Base-by-base conservation (phyloP, 2,113 vertebrate species). In the Aspidoscelis tigris region DNA sequence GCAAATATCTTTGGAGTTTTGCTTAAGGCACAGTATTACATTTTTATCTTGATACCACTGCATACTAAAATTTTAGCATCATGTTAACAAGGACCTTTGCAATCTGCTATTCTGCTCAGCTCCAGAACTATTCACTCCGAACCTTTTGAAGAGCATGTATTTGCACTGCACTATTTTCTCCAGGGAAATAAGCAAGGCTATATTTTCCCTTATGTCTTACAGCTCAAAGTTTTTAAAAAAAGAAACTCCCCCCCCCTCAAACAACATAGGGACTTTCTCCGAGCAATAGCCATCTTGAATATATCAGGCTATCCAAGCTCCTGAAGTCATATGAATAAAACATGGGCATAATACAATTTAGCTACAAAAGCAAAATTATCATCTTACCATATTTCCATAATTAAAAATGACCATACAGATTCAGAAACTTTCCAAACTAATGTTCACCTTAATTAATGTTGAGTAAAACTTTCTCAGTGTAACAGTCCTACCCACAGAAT, bases 141-240 rank as follows among this genome's bases (percentile, higher is more conserved):
- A 22, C 76, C 41, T 64, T 87, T 88, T 69, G 53, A 84, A 85
- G 41, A 72, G 66, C 80, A 74, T 3, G 55, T 43, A n/a, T 82
- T 21, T 43, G 20, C 55, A 50, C 80, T 65, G 53, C 24, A 8
- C 5, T 12, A 21, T 2, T 39, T 16, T 66, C 69, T 74, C 61
- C 16, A 33, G 68, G 83, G 86, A 76, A 2, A 72, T 78, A 71
- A 0, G 24, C 76, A 83, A 7, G 41, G 53, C 39, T 77, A 43
- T 50, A 84, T 80, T 22, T 24, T 76, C 16, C 55, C 0, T 81
- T 76, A 74, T 44, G 0, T 68, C 50, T 53, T 79, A 4, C 2
- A 65, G 26, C n/a, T 84, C 20, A 65, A 72, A 69, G 2, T 8
- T 69, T 71, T 76, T 70, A 26, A 4, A 33, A 33, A 33, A 33